phyloP scores from a whole-genome alignment of 2,113 vertebrate species.

The Malurus elegans region DNA sequence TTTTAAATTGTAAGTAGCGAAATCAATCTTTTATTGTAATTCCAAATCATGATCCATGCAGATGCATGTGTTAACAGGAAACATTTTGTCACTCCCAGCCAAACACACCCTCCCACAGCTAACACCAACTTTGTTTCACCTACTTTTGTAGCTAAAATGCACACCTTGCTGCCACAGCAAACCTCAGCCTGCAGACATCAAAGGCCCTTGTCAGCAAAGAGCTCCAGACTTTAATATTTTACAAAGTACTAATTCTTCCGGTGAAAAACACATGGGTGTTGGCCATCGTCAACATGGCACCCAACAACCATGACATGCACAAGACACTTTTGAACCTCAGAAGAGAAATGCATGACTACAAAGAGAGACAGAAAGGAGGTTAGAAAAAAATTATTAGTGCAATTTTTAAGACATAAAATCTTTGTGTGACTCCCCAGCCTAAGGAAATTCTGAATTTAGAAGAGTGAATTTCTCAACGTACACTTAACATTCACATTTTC shows the following conservation, averaged over 20 bases:
- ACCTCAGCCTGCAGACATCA: background rate
- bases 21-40: background rate
- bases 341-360: background rate
- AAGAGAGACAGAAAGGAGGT: background rate
- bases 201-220: background rate
- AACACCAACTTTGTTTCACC: background rate
- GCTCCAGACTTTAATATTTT: background rate
- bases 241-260: background rate
- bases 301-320: background rate
- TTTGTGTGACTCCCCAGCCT: background rate
- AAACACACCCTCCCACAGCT: background rate
- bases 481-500: background rate
- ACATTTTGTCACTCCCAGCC: background rate
- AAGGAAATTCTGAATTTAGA: background rate
- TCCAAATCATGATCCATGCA: background rate
- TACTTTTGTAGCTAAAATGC: background rate
- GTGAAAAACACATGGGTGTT: background rate
- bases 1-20: background rate
- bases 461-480: background rate
- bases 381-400: background rate
- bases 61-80: background rate
- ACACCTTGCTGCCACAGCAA: background rate
- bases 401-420: background rate
- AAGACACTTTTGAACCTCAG: background rate
- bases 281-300: rapidly evolving